Evolutionary conservation across 2,888 invertebrate species (phyloP).

Genomic region (Monopis laevigella): DNA sequence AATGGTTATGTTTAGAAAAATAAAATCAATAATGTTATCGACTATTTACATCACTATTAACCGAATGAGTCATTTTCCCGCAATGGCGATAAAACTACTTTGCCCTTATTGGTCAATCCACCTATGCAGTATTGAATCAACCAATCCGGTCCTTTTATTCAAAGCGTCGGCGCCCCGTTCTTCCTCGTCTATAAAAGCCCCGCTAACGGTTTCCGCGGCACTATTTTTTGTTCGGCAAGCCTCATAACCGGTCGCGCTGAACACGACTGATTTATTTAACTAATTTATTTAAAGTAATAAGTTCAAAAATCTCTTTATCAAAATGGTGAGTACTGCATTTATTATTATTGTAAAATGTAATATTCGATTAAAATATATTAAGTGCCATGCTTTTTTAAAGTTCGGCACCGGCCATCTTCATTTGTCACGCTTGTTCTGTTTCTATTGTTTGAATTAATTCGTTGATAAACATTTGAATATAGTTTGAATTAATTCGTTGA

Average conservation of each 20-base stretch:
- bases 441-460: no score
- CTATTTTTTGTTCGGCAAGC: constrained; percentile 74
- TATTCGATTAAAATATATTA: no score
- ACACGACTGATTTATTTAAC: constrained; percentile 56
- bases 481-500: no score
- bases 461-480: no score
- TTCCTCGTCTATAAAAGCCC: constrained; percentile 65
- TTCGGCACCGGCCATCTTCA: no score
- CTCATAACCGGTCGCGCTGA: constrained; percentile 73
- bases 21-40: constrained; percentile 1
- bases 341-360: constrained; percentile 17
- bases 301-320: constrained; percentile 53
- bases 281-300: constrained; percentile 56
- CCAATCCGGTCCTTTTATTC: constrained; percentile 52
- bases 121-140: constrained; percentile 45
- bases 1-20: background rate
- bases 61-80: constrained; percentile 43
- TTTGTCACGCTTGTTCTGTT: no score
- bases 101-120: constrained; percentile 52
- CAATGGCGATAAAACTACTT: constrained; percentile 57
- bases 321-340: constrained; percentile 53
- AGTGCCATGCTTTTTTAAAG: no score
- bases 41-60: constrained; percentile 10
- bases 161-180: constrained; percentile 62
- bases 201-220: constrained; percentile 44